These are phyloP conservation scores for Rhineura floridana DNA, from an alignment of 2,113 vertebrate genomes.

Conservation along the genomic window DNA sequence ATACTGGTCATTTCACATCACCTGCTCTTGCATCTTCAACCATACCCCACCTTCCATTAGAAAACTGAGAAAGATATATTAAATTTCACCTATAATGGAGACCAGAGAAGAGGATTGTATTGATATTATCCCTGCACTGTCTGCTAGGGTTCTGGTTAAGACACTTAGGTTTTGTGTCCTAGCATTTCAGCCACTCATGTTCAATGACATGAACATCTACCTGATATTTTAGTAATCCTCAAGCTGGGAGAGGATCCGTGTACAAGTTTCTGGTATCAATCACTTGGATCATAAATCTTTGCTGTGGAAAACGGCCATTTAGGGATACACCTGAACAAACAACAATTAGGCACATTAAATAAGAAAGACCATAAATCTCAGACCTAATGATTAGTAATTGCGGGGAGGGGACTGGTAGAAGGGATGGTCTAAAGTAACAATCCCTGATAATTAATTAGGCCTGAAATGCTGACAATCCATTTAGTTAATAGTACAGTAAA, in stretches of 20 bases:
- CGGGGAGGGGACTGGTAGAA: conserved; percentile 47
- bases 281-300: conserved; percentile 79
- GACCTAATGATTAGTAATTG: conserved; percentile 72
- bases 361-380: conserved; percentile 79
- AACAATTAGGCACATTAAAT: conserved; percentile 74
- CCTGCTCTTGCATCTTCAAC: neutral
- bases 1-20: neutral
- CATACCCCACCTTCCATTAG: neutral
- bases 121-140: conserved; percentile 30
- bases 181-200: conserved; percentile 41
- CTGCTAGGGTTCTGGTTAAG: conserved; percentile 47
- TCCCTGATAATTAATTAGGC: conserved; percentile 70
- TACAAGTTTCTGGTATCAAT: conserved; percentile 77
- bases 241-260: conserved; percentile 65
- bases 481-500: conserved; percentile 73
- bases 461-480: conserved; percentile 74
- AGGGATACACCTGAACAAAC: conserved; percentile 85
- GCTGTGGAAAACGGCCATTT: conserved; percentile 74
- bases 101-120: neutral
- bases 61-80: neutral
- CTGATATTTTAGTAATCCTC: conserved; percentile 72
- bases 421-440: conserved; percentile 49
- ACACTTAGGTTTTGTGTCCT: conserved; percentile 48
- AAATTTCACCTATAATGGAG: neutral
- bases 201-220: conserved; percentile 67